Conservation (phyloP, 2,113 vertebrate genomes). For the Antigone vipio region DNA sequence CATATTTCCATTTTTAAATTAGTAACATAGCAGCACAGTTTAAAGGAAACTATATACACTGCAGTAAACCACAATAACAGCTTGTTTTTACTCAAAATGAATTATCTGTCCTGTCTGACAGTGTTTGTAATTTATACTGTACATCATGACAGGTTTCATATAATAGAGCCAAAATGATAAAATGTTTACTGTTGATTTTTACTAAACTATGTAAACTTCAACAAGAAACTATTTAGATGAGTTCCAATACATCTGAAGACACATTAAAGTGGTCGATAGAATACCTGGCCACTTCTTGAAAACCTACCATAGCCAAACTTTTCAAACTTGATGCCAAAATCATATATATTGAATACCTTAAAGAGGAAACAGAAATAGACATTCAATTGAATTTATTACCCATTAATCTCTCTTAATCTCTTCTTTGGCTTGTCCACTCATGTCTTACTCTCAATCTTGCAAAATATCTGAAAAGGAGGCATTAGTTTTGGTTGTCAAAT, state of each 20-base stretch:
- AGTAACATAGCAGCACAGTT: background rate
- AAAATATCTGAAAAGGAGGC: background rate
- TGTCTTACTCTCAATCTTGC: background rate
- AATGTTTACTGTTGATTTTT: background rate
- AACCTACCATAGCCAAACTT: background rate
- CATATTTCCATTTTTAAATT: background rate
- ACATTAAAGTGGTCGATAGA: background rate
- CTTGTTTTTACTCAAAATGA: background rate
- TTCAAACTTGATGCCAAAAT: background rate
- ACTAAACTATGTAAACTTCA: background rate
- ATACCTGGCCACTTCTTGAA: background rate
- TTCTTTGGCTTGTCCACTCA: background rate
- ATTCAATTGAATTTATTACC: background rate
- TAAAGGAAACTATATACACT: background rate
- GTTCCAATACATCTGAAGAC: background rate
- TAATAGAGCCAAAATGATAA: background rate
- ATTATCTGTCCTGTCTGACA: background rate
- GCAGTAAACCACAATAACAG: background rate
- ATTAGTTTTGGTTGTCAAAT: background rate
- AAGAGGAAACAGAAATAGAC: background rate
- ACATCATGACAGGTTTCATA: background rate
- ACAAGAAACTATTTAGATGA: background rate
- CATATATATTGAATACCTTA: background rate
- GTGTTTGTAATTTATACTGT: background rate
- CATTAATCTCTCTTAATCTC: background rate